A percentile compares a stretch with the other conserved stretches of the same genome.
phyloP scores from a whole-genome alignment of 2,888 invertebrate species.

The Eristalis intricaria region DNA sequence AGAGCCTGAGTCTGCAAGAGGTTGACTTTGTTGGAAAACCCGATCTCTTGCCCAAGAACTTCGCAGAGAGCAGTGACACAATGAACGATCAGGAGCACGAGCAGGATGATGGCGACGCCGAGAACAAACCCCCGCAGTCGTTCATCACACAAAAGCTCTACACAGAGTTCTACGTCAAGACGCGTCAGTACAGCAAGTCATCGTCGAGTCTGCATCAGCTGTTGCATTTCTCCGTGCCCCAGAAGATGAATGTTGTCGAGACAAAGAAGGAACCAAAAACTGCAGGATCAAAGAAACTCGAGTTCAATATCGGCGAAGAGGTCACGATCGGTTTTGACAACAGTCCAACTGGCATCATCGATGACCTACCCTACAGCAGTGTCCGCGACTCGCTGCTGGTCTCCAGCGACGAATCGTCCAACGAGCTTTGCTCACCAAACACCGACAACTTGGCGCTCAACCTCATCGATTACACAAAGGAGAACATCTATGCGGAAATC shows the following conservation, averaged over 20 bases:
- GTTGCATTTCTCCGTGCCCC: slow-evolving; percentile 79
- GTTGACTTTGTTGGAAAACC: slow-evolving; percentile 79
- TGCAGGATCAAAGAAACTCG: slow-evolving; percentile 72
- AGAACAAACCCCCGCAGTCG: slow-evolving; percentile 82
- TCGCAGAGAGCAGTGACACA: slow-evolving; percentile 74
- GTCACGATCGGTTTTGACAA: slow-evolving; percentile 74
- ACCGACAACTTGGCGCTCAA: slow-evolving; percentile 72
- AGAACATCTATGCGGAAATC: slow-evolving; percentile 88
- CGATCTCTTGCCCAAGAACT: slow-evolving; percentile 77
- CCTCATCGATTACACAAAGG: slow-evolving; percentile 81
- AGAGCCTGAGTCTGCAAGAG: slow-evolving; percentile 80
- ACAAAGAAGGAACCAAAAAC: slow-evolving; percentile 76
- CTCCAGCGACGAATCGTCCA: slow-evolving; percentile 75
- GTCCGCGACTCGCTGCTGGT: slow-evolving; percentile 85
- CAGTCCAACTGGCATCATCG: slow-evolving; percentile 81
- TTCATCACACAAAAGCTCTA: slow-evolving; percentile 87
- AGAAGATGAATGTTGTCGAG: slow-evolving; percentile 83
- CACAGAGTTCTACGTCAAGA: slow-evolving; percentile 88
- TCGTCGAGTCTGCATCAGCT: slow-evolving; percentile 83
- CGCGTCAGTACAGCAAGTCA: slow-evolving; percentile 85
- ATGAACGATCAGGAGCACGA: slow-evolving; percentile 79
- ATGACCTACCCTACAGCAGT: slow-evolving; percentile 87
- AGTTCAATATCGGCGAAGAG: slow-evolving; percentile 77
- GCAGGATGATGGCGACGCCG: slow-evolving; percentile 75
- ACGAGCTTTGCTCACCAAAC: slow-evolving; percentile 69